Conservation (phyloP, 2,113 vertebrate genomes). For the Charina bottae region DNA sequence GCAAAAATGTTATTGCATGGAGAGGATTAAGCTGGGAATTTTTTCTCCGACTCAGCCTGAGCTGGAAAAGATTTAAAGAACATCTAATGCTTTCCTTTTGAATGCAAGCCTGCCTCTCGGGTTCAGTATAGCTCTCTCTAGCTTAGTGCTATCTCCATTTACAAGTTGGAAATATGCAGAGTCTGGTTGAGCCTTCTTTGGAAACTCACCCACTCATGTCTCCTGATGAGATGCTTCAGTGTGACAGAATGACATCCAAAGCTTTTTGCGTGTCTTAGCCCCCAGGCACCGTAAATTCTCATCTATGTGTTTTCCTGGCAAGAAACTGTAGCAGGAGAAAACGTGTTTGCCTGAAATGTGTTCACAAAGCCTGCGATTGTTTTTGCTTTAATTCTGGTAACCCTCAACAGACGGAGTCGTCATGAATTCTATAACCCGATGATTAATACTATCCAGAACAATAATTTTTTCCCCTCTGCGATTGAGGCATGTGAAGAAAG, state of each 20-base stretch:
- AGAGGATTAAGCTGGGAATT: background rate
- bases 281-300: background rate
- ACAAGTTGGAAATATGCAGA: background rate
- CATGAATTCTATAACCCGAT: slow-evolving; percentile 22
- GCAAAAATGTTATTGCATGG: background rate
- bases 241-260: background rate
- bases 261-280: background rate
- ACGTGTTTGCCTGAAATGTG: background rate
- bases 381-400: background rate
- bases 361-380: background rate
- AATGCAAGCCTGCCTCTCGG: background rate
- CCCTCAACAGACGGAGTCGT: background rate
- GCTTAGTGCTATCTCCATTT: background rate
- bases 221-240: background rate
- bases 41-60: background rate
- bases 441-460: background rate
- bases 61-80: background rate
- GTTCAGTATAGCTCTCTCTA: background rate
- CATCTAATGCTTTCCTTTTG: background rate
- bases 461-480: slow-evolving; percentile 12
- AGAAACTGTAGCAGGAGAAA: background rate
- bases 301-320: background rate
- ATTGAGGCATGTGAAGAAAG: background rate
- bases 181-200: background rate
- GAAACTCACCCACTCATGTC: background rate